These are phyloP conservation scores for Takifugu bimaculatus DNA, from an alignment of 2,113 vertebrate genomes.

Conservation along the genomic window DNA sequence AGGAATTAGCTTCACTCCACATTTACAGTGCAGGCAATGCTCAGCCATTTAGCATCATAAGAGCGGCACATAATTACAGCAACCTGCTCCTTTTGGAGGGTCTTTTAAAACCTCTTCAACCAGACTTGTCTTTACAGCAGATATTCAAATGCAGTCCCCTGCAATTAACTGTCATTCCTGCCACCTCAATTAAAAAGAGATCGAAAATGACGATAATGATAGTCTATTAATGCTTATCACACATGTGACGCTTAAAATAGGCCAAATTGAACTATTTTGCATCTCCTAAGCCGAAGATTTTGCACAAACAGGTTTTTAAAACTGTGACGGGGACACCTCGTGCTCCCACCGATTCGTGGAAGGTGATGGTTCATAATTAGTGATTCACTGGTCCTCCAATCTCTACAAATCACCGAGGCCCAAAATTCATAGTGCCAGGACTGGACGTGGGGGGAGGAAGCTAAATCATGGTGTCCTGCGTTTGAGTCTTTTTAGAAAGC, in stretches of 20 bases:
- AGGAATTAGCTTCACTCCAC: neutral
- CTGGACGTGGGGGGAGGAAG: neutral
- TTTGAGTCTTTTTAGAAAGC: no score
- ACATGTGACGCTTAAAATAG: conserved; percentile 28
- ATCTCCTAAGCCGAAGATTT: neutral
- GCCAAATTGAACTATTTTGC: conserved; percentile 33
- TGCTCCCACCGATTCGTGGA: no score
- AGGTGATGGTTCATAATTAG: no score
- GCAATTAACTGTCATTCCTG: conserved; percentile 62
- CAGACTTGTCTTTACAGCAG: conserved; percentile 12
- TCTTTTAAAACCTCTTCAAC: neutral
- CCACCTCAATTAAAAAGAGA: conserved; percentile 53
- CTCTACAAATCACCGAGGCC: neutral
- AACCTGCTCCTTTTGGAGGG: conserved; percentile 35
- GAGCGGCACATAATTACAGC: conserved; percentile 42
- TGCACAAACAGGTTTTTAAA: neutral
- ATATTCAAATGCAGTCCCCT: conserved; percentile 40
- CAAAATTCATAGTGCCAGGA: neutral
- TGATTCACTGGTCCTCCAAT: neutral
- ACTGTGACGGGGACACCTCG: neutral
- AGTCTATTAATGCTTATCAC: conserved; percentile 55
- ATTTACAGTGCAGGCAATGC: conserved; percentile 36
- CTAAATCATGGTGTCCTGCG: no score
- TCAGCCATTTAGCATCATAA: conserved; percentile 42
- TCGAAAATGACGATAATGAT: conserved; percentile 53